Evolutionary conservation across 2,888 invertebrate species (phyloP), one percentile per base, ranked within the genome.

Genomic region (Hypomecis atomaria): DNA sequence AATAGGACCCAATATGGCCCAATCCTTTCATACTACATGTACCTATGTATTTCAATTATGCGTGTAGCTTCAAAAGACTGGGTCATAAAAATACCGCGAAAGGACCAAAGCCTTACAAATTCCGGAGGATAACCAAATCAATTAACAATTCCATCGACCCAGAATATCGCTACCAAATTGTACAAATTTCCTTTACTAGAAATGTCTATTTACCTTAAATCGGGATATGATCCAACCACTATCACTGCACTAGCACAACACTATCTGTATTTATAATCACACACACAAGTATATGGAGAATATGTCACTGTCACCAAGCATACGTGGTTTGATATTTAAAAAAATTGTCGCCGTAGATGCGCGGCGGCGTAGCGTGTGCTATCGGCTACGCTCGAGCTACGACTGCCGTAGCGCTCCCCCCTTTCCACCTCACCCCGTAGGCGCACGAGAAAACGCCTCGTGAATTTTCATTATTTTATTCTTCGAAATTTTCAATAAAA

Each of bases 351-450:
- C 7, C 59, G 66, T 65, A 65, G 56, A 37, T 5, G 60, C 48
- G 64, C 71, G 66, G 72, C 81, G 77, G 64, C 87, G 89, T 88
- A 88, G 89, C 90, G 89, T 73, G 80, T 78, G 84, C 86, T 85
- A 84, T 85, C 87, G 74, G 79, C 88, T 85, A 88, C 89, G 89
- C 83, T 86, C 82, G 80, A 74, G 82, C 84, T 86, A 83, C 84
- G 86, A 92, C 91, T 92, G 90, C 83, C 89, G 90, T 83, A 85
- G 84, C 74, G 80, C 82, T 79, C 87, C 75, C 85, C 89, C 87
- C 89, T 78, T n/a, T 85, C 78, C 82, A 75, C 72, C 71, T 4
- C 71, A 23, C 71, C 74, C 74, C 77, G 78, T 76, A 72, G 69
- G 74, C 80, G 68, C 74, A 40, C 56, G 45, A 64, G 55, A 59